phyloP scores from a whole-genome alignment of 2,113 vertebrate species.

The Syngnathoides biaculeatus region DNA sequence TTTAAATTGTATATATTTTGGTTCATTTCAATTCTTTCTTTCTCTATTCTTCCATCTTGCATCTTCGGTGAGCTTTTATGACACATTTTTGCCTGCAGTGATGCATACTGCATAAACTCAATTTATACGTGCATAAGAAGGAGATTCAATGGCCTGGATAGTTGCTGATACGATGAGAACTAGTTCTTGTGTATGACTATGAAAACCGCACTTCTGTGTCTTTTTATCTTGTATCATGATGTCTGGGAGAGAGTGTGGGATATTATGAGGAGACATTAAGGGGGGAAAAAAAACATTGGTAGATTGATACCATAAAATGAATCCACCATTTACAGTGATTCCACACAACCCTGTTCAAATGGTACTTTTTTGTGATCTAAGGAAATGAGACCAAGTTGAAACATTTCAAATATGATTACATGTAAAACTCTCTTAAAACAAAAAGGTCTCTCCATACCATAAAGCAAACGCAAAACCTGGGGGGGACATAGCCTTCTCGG shows the following conservation, averaged over 20 bases:
- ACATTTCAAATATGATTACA: neutral
- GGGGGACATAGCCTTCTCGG: too few species aligned
- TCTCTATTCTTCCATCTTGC: conserved; percentile 46
- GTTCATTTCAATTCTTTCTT: conserved; percentile 50
- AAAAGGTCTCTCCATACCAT: too few species aligned
- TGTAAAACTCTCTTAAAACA: too few species aligned
- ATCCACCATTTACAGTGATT: neutral
- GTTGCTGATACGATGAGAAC: conserved; percentile 10
- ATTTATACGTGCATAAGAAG: conserved; percentile 49
- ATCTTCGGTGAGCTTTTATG: conserved; percentile 51
- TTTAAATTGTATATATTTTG: conserved; percentile 51
- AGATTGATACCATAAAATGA: neutral
- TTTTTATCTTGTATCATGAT: conserved; percentile 20
- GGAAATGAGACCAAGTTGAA: neutral
- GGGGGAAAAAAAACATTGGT: conserved; percentile 1
- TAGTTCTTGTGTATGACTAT: neutral
- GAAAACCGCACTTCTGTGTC: conserved; percentile 28
- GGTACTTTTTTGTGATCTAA: neutral
- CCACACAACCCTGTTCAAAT: neutral
- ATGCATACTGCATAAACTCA: conserved; percentile 47
- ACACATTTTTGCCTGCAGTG: conserved; percentile 50
- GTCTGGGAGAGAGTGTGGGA: neutral
- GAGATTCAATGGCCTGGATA: conserved; percentile 18
- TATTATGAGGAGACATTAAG: neutral
- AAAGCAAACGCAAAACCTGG: too few species aligned